A percentile compares a stretch with the other conserved stretches of the same genome.
Evolutionary conservation across 2,113 vertebrate genomes (phyloP).

Genomic region (Indri indri): DNA sequence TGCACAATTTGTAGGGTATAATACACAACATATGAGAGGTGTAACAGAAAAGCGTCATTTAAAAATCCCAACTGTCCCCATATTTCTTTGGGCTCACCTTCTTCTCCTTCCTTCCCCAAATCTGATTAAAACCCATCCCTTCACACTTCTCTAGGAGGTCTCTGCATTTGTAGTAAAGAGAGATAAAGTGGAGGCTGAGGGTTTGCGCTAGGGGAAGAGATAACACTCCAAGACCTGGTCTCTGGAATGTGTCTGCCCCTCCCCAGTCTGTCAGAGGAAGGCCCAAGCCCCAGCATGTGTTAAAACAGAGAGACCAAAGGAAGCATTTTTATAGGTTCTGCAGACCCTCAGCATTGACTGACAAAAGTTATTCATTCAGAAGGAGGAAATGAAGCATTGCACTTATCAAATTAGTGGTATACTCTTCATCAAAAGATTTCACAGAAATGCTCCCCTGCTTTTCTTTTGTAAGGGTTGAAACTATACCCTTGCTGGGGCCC

Average conservation of each 20-base stretch:
- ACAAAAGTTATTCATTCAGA: conserved; percentile 38
- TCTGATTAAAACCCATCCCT: conserved; percentile 40
- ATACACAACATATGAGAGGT: not conserved
- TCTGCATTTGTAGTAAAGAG: conserved; percentile 51
- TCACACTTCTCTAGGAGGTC: conserved; percentile 59
- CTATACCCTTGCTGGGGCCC: not conserved
- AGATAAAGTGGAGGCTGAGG: conserved; percentile 62
- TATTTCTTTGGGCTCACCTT: conserved; percentile 30
- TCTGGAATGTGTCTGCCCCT: conserved; percentile 69
- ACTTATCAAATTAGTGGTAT: conserved; percentile 24
- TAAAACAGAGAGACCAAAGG: not conserved
- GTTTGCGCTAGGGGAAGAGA: conserved; percentile 56
- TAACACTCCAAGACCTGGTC: conserved; percentile 37
- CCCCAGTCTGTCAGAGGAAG: conserved; percentile 57
- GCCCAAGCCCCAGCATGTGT: not conserved
- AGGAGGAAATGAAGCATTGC: not conserved
- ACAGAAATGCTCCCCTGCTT: not conserved
- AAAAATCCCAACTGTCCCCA: not conserved
- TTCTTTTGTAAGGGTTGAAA: not conserved
- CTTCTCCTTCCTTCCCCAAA: not conserved
- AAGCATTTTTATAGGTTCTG: conserved; percentile 10
- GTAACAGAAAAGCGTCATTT: not conserved
- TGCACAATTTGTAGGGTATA: not conserved
- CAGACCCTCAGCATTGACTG: not conserved
- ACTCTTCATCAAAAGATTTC: conserved; percentile 39